Evolutionary conservation across 1,140 invertebrate genomes (phyloP).

Genomic region (Drosophila pectinifera): DNA sequence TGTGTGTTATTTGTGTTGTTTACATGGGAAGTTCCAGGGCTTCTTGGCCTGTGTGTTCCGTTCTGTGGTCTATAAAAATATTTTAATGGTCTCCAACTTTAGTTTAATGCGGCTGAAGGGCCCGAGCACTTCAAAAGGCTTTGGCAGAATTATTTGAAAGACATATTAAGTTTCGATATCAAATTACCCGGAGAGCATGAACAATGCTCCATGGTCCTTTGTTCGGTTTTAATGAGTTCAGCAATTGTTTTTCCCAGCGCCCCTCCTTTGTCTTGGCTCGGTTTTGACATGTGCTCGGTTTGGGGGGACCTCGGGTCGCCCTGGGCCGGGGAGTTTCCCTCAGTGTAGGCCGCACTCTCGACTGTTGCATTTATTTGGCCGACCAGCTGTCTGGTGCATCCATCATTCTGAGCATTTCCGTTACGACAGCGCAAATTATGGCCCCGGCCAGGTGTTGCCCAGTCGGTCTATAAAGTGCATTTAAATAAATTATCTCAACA

Average conservation of each 20-base stretch:
- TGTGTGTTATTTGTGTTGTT: conserved; percentile 38
- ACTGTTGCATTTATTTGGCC: conserved; percentile 27
- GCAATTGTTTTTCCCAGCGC: conserved; percentile 51
- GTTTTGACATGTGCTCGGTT: conserved; percentile 68
- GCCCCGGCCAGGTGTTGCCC: conserved; percentile 60
- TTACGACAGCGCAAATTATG: conserved; percentile 52
- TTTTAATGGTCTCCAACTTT: conserved; percentile 55
- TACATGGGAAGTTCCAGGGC: conserved; percentile 34
- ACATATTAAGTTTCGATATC: conserved; percentile 76
- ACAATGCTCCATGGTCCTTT: conserved; percentile 55
- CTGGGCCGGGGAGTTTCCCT: not conserved
- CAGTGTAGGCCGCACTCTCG: conserved; percentile 26
- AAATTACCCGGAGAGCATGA: conserved; percentile 47
- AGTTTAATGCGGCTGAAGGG: conserved; percentile 41
- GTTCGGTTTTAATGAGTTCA: conserved; percentile 72
- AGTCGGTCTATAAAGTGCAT: conserved; percentile 66
- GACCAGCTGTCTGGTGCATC: conserved; percentile 47
- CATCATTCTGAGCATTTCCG: conserved; percentile 53
- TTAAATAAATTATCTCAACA: conserved; percentile 75
- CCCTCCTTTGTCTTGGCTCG: conserved; percentile 46
- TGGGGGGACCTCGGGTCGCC: not conserved
- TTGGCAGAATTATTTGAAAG: conserved; percentile 49
- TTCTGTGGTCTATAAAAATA: conserved; percentile 63
- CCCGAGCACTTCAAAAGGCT: conserved; percentile 69
- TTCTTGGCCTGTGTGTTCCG: conserved; percentile 38